Evolutionary conservation across 2,113 vertebrate genomes (phyloP), one percentile per base, ranked within the genome.

Genomic region (Tylochromis polylepis): DNA sequence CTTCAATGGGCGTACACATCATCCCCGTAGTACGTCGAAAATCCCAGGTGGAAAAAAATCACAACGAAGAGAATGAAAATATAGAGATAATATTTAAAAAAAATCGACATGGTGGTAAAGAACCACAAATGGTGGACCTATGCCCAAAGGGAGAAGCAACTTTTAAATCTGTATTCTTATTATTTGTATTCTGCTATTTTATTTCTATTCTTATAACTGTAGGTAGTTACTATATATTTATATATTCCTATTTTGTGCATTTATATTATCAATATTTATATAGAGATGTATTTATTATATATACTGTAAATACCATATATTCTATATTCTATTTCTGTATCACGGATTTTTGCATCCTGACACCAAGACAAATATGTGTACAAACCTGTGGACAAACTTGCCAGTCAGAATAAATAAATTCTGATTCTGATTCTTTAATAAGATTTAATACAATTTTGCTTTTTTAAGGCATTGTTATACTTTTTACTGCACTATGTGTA

Each of bases 1-100:
- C 58, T 82, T 93, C 90, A 94, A 93, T 95, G 95, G 95, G 95
- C 95, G 95, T 94, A 65, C n/a, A 88, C 90, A 89, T 83, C 59
- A 57, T 14, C 2, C 8, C 77, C 18, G 85, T 94, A 94, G 90
- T 93, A 92, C 88, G 92, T 91, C 85, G 83, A 88, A 89, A 89
- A 94, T 88, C 89, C 84, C 90, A 85, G 49, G 67, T 83, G 92
- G 57, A 85, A 87, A 72, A 56, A 91, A 89, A 89, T 83, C 53
- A 93, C 90, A 93, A 92, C 85, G 93, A 85, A 70, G 70, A 65
- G 12, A 51, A 78, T 77, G 57, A 70, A 90, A 90, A 82, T 84
- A 2, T 83, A 77, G 10, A 78, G 29, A 79, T 62, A 20, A 16
- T 81, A 22, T 38, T 34, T n/a, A n/a, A 14, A 43, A 87, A 83